Evolutionary conservation across 1,140 invertebrate species (phyloP).

Genomic region (Pachyrhynchus sulphureomaculatus): DNA sequence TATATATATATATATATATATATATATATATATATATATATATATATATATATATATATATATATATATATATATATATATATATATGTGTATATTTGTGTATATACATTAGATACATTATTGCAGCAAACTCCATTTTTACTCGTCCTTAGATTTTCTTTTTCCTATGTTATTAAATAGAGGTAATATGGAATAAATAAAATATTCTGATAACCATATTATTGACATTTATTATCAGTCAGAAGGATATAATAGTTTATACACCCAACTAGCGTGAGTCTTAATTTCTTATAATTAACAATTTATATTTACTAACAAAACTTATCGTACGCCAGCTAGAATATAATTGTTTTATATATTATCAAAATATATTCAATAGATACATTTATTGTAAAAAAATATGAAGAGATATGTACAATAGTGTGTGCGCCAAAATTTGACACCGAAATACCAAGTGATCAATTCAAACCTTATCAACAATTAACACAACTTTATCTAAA

Average conservation of each 20-base stretch:
- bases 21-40: too few relatives aligned
- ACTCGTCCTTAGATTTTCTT: too few relatives aligned
- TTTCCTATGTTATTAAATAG: too few relatives aligned
- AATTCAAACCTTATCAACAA: neutral
- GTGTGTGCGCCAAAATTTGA: conserved; percentile 6
- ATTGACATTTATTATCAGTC: conserved; percentile 41
- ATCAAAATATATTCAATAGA: conserved; percentile 49
- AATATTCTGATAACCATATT: neutral
- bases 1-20: too few relatives aligned
- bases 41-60: too few relatives aligned
- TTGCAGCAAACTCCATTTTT: too few relatives aligned
- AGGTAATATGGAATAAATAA: neutral
- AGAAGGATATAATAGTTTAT: conserved; percentile 34
- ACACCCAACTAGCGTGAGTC: conserved; percentile 29
- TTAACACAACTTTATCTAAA: too few relatives aligned
- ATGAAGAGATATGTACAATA: conserved; percentile 48
- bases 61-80: too few relatives aligned
- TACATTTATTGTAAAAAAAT: conserved; percentile 47
- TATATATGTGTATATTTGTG: too few relatives aligned
- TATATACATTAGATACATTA: too few relatives aligned
- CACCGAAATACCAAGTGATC: neutral
- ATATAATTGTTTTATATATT: conserved; percentile 38
- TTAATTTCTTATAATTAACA: conserved; percentile 49
- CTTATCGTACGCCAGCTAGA: conserved; percentile 37
- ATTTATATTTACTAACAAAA: conserved; percentile 54